Base-by-base conservation (phyloP, 2,113 vertebrate genomes). In the Gyps fulvus region DNA sequence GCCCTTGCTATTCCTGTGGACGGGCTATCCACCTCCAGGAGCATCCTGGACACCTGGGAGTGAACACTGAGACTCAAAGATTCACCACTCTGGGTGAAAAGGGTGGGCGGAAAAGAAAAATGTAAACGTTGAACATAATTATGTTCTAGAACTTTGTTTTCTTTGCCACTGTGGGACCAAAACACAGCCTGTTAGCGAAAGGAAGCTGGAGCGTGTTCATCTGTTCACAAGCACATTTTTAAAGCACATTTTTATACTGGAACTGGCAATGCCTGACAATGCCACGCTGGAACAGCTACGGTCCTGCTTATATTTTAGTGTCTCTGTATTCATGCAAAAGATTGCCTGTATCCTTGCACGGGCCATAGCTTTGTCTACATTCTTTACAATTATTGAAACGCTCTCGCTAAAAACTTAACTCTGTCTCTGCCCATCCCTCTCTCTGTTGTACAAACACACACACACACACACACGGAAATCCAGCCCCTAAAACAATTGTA, bases 401-500 rank as follows among this genome's bases (percentile, higher is more conserved):
- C 78, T 88, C 87, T 82, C 69, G 17, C 82, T 57, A 74, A 96
- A 96, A 96, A 95, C 88, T 94, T 94, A 43, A 72, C 80, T 92
- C 54, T 90, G 83, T 34, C 83, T 69, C 87, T 90, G 85, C 61
- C 77, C 2, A 0, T 49, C 82, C 43, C 62, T 52, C 80, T 78
- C 74, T n/a, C 89, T 16, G 43, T 26, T 66, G 69, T 55, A 82
- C 86, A 89, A 89, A 96, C 81, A 80, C 85, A 36, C 74, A 21
- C 52, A 45, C 43, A 63, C 1, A 13, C 52, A 74, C 83, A 63
- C 49, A 66, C 47, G 83, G 97, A 97, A 90, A 96, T 38, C 52
- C 61, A 76, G 92, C 92, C 81, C 91, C 92, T 96, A 93, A 95
- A 97, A 96, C 97, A 98, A 95, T 69, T 94, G 94, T 87, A 93